phyloP scores from a whole-genome alignment of 2,113 vertebrate species.

The Tragulus kanchil region DNA sequence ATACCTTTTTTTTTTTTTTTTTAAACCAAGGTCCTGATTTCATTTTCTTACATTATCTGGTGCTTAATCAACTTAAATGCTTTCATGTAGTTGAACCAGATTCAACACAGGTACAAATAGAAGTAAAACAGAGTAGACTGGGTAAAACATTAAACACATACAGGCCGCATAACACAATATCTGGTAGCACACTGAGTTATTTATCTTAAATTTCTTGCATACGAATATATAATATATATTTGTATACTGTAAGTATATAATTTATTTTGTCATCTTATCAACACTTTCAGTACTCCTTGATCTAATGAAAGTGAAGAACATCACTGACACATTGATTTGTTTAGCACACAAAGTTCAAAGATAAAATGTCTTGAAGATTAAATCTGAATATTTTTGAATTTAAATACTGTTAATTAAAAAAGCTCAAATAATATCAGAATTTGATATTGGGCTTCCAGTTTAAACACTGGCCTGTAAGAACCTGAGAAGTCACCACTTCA shows the following conservation, averaged over 20 bases:
- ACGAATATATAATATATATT: conserved; percentile 30
- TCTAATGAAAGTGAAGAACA: conserved; percentile 33
- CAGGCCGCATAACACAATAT: not conserved
- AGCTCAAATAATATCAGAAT: not conserved
- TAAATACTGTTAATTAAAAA: conserved; percentile 23
- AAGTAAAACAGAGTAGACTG: not conserved
- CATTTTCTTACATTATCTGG: conserved; percentile 58
- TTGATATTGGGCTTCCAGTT: not conserved
- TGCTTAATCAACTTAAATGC: conserved; percentile 41
- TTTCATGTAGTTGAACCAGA: conserved; percentile 10
- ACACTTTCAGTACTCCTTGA: conserved; percentile 20
- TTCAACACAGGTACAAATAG: not conserved
- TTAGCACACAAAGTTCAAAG: conserved; percentile 49
- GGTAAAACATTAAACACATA: not conserved
- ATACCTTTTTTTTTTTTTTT: not conserved
- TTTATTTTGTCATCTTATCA: conserved; percentile 42
- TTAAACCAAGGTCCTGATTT: not conserved
- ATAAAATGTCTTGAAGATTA: not conserved
- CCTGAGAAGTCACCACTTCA: not conserved
- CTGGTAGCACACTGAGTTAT: not conserved
- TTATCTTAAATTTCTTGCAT: not conserved
- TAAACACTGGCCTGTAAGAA: not conserved
- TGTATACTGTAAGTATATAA: conserved; percentile 4
- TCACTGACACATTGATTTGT: conserved; percentile 1
- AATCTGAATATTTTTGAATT: conserved; percentile 16